Percentiles rank a stretch among this genome's conserved stretches.
These are phyloP conservation scores for Drusus annulatus DNA, from an alignment of 1,140 invertebrate species.

Conservation along the genomic window DNA sequence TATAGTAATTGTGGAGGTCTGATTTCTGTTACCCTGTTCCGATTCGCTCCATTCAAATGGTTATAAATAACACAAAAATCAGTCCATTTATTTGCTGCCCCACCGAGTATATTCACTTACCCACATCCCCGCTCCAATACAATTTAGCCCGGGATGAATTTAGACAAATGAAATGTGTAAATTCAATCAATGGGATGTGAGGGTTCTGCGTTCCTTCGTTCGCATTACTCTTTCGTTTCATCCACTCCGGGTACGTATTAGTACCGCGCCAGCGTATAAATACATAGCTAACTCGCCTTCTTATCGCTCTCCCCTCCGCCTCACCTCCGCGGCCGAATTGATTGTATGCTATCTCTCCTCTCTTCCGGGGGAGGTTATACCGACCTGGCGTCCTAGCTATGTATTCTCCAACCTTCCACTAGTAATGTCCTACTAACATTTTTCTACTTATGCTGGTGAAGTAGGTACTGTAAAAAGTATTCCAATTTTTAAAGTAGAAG, in stretches of 20 bases:
- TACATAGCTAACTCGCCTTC: slow-evolving; percentile 3
- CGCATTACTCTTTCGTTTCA: slow-evolving; percentile 1
- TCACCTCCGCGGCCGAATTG: too few species aligned
- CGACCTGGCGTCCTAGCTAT: too few species aligned
- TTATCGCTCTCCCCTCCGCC: background rate
- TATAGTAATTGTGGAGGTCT: too few species aligned
- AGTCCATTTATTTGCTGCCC: background rate
- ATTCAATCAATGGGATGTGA: slow-evolving; percentile 40
- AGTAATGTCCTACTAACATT: too few species aligned
- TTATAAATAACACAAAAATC: background rate
- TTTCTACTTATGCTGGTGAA: too few species aligned
- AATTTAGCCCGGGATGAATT: slow-evolving; percentile 38
- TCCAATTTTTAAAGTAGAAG: too few species aligned
- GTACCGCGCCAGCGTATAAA: background rate
- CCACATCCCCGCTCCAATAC: slow-evolving; percentile 12
- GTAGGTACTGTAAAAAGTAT: too few species aligned
- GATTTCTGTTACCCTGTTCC: too few species aligned
- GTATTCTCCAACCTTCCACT: too few species aligned
- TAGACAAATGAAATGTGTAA: slow-evolving; percentile 42
- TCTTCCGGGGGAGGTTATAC: too few species aligned
- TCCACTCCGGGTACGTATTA: background rate
- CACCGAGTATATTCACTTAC: slow-evolving; percentile 19
- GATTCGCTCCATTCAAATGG: too few species aligned
- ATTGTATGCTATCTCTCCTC: too few species aligned
- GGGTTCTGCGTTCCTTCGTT: background rate